Conservation (phyloP, 2,888 invertebrate genomes). For the Actias luna region DNA sequence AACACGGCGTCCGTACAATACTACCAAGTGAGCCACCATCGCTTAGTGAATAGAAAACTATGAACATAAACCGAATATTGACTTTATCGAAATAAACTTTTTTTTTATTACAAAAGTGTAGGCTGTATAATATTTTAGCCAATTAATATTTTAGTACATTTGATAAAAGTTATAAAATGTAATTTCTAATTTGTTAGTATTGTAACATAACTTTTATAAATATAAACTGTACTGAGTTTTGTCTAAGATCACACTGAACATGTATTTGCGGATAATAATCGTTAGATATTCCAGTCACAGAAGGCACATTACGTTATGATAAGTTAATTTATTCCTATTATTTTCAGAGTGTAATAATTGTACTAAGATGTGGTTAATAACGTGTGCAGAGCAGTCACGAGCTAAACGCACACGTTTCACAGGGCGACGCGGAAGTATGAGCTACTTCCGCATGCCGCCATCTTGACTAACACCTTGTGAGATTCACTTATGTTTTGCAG, state of each 20-base stretch:
- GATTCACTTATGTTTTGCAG: constrained; percentile 55
- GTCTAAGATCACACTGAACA: background rate
- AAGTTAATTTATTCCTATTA: background rate
- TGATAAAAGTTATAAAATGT: background rate
- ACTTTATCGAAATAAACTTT: too few relatives aligned
- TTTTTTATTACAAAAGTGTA: too few relatives aligned
- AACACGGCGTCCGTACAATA: too few relatives aligned
- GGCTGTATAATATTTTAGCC: too few relatives aligned
- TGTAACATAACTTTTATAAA: too few relatives aligned
- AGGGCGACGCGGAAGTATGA: constrained; percentile 76
- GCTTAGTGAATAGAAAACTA: too few relatives aligned
- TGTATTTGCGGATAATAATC: background rate
- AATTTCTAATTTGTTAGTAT: background rate
- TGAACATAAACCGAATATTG: too few relatives aligned
- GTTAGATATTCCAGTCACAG: background rate
- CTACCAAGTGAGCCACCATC: too few relatives aligned
- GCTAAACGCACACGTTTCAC: constrained; percentile 62
- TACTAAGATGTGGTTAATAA: constrained; percentile 55
- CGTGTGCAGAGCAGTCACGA: constrained; percentile 71
- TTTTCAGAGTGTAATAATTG: constrained; percentile 47
- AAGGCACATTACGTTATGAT: background rate
- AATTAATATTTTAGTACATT: too few relatives aligned
- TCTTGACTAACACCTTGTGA: constrained; percentile 70
- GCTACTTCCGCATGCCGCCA: constrained; percentile 79
- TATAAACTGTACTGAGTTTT: too few relatives aligned